Base-by-base conservation (phyloP, 2,888 invertebrate species). In the Acleris laterana region DNA sequence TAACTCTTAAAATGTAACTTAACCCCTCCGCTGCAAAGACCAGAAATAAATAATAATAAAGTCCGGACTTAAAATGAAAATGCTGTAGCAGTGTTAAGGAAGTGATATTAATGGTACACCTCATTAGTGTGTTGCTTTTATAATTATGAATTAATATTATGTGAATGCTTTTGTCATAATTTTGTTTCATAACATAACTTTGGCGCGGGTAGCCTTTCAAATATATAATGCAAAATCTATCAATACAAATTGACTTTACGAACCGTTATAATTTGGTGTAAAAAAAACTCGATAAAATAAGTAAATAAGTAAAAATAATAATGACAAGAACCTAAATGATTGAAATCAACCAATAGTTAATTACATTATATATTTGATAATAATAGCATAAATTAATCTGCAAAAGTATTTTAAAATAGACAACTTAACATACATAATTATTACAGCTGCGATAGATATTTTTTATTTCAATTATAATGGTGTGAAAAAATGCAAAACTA, bases 61-160 rank as follows among this genome's bases (percentile, higher is more conserved):
- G 79, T 82, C 80, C 85, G 73, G 77, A 80, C 84, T 90, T 93
- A 92, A 93, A 93, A 93, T 79, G 89, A 90, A 93, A 93, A 90
- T 88, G 84, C 84, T 93, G 93, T 93, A 81, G 79, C 76, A 80
- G 81, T 82, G 83, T 80, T 78, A 87, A 90, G 89, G 88, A 90
- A 92, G 90, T 89, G 87, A 90, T 89, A 93, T 92, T 90, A 91
- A 93, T 87, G 81, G 73, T 46, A 28, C 55, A 20, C n/a, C 65
- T 65, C 65, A 65, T 65, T 65, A 65, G 55, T 60, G 55, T 50
- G 50, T 65, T 56, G 65, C 64, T 65, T 64, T 65, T 65, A 61
- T 65, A 65, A 65, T 65, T 65, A 60, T 56, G 65, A 65, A 65
- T 56, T 65, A 61, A 61, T 61, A 65, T 65, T 61, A 65, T 61